Evolutionary conservation across 2,113 vertebrate genomes (phyloP).

Genomic region (Ophthalmolycus amberensis): DNA sequence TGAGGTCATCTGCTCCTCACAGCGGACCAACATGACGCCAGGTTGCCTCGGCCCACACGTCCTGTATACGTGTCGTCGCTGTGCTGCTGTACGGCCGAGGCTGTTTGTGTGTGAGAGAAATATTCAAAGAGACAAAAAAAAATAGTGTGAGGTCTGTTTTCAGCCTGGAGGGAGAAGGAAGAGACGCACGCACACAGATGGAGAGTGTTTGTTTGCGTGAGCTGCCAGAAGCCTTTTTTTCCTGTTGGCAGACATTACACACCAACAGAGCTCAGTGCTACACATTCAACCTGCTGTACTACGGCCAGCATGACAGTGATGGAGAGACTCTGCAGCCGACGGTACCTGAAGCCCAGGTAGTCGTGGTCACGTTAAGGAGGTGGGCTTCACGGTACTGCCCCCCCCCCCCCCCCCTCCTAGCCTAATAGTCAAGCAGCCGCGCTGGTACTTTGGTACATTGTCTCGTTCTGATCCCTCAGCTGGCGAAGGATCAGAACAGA

Average conservation of each 20-base stretch:
- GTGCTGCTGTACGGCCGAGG: neutral
- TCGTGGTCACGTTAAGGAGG: too few species aligned
- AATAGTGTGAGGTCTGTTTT: constrained; percentile 6
- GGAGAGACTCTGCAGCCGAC: neutral
- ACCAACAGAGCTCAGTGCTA: constrained; percentile 23
- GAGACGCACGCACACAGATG: constrained; percentile 48
- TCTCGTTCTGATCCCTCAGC: constrained; percentile 1
- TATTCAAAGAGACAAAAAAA: constrained; percentile 21
- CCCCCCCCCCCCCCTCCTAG: too few species aligned
- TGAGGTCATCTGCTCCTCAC: neutral
- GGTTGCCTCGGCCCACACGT: constrained; percentile 10
- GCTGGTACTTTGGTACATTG: neutral
- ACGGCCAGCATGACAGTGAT: neutral
- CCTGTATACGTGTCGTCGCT: neutral
- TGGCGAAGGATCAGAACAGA: constrained; percentile 10
- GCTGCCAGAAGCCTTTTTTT: constrained; percentile 24
- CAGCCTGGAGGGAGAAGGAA: constrained; percentile 17
- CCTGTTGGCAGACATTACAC: constrained; percentile 31
- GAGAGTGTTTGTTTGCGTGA: constrained; percentile 42
- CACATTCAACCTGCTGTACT: constrained; percentile 4
- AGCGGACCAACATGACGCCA: constrained; percentile 1
- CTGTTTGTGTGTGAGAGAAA: constrained; percentile 21
- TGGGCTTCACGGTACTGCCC: neutral
- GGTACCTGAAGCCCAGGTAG: neutral
- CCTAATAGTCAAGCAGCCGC: neutral